Evolutionary conservation across 2,113 vertebrate species (phyloP).

Genomic region (Nettapus auritus): DNA sequence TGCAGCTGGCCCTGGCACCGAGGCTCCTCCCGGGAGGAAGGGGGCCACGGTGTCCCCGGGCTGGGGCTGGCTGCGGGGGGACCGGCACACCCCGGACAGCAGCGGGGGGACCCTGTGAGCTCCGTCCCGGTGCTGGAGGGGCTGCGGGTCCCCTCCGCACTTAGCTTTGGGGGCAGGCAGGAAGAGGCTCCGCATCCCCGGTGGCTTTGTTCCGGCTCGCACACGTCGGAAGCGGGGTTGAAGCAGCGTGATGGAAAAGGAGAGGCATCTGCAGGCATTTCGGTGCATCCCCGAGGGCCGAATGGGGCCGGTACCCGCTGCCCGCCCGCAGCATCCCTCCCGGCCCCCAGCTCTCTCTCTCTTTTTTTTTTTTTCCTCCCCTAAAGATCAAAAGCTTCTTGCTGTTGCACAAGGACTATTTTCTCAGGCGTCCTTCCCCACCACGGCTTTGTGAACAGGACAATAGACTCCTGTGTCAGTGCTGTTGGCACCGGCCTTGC

Average conservation of each 20-base stretch:
- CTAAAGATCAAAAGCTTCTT: constrained; percentile 76
- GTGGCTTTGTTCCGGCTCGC: constrained; percentile 2
- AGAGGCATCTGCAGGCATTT: constrained; percentile 14
- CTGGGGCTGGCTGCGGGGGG: no score
- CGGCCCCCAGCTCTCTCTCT: not conserved
- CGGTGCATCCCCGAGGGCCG: not conserved
- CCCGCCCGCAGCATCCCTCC: not conserved
- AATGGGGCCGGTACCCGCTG: not conserved
- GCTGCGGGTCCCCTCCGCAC: not conserved
- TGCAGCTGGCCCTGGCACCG: constrained; percentile 22
- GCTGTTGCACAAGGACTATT: constrained; percentile 70
- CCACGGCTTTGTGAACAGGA: constrained; percentile 79
- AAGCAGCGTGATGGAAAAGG: not conserved
- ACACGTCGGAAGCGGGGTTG: not conserved
- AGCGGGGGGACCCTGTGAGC: no score
- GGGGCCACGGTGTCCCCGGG: no score
- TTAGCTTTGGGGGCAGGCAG: not conserved
- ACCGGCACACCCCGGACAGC: not conserved
- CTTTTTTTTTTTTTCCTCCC: not conserved
- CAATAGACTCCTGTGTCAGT: constrained; percentile 83
- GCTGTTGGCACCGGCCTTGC: constrained; percentile 81
- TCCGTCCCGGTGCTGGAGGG: not conserved
- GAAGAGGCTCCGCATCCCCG: not conserved
- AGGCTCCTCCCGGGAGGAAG: not conserved
- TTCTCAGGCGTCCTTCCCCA: constrained; percentile 80